phyloP scores from a whole-genome alignment of 2,797 vertebrate genomes.

The Myotis findleyi region DNA sequence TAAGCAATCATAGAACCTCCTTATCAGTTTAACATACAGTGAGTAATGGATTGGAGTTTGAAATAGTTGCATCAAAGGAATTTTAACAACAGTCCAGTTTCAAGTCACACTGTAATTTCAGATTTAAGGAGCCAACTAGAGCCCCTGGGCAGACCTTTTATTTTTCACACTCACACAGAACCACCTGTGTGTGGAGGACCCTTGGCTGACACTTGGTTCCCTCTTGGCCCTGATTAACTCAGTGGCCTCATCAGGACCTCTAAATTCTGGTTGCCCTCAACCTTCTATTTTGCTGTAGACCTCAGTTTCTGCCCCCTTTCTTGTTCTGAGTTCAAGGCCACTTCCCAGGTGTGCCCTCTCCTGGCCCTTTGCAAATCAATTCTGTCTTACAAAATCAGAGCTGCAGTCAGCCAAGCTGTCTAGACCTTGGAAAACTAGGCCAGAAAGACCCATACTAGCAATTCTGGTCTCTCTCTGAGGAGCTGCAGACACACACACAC shows the following conservation, averaged over 20 bases:
- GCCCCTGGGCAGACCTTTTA: not conserved
- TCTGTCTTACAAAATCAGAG: constrained; percentile 18
- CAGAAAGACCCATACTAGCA: constrained; percentile 24
- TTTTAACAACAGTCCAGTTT: not conserved
- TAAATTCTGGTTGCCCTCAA: not conserved
- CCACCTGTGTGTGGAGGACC: not conserved
- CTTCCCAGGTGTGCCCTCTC: constrained; percentile 23
- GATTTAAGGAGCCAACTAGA: not conserved
- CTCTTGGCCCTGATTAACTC: not conserved
- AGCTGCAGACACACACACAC: not conserved
- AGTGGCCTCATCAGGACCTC: not conserved
- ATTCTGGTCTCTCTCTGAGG: not conserved
- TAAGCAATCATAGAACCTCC: not conserved
- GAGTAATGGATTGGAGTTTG: not conserved
- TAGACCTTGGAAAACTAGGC: constrained; percentile 47
- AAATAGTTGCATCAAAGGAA: not conserved
- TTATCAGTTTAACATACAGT: not conserved
- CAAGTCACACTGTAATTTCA: not conserved
- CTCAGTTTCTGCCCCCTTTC: not conserved
- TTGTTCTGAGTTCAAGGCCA: not conserved
- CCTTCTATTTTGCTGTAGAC: not conserved
- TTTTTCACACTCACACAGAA: not conserved
- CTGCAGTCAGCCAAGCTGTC: constrained; percentile 4
- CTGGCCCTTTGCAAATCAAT: constrained; percentile 41
- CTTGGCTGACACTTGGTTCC: not conserved